Evolutionary conservation across 2,888 invertebrate genomes (phyloP).

Genomic region (Maniola hyperantus): DNA sequence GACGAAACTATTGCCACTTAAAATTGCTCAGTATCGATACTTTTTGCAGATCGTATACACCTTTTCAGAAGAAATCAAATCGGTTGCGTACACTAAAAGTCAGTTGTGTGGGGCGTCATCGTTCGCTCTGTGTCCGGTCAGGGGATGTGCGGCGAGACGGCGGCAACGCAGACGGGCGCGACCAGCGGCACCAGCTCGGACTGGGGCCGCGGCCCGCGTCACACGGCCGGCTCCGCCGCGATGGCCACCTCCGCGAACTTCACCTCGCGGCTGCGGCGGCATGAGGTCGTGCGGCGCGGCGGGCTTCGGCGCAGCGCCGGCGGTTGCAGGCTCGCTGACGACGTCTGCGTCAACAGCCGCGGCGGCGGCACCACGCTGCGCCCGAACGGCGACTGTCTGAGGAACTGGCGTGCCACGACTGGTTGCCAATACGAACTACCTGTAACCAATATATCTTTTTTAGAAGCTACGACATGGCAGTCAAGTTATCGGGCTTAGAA

Average conservation of each 20-base stretch:
- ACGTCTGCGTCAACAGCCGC: conserved; percentile 66
- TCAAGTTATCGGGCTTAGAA: background rate
- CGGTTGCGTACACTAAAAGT: conserved; percentile 55
- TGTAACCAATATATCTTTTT: conserved; percentile 39
- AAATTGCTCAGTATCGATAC: background rate
- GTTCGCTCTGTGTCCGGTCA: conserved; percentile 64
- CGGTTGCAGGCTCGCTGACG: conserved; percentile 76
- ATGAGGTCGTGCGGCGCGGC: conserved; percentile 71
- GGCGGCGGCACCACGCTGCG: conserved; percentile 57
- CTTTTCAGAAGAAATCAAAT: background rate
- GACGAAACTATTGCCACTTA: background rate
- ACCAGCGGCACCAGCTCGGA: conserved; percentile 81
- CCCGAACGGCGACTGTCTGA: conserved; percentile 86
- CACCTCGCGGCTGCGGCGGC: conserved; percentile 77
- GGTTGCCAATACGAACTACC: conserved; percentile 85
- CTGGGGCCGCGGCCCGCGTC: conserved; percentile 81
- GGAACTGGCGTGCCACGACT: conserved; percentile 87
- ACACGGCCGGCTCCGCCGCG: conserved; percentile 64
- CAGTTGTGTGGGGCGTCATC: conserved; percentile 61
- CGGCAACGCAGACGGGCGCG: conserved; percentile 48
- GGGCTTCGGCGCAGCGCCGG: conserved; percentile 62
- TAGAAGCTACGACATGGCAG: background rate
- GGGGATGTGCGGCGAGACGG: conserved; percentile 46
- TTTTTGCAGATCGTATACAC: conserved; percentile 4
- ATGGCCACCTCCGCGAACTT: conserved; percentile 75